Conservation (phyloP, 2,888 invertebrate species). For the Nemurella pictetii region DNA sequence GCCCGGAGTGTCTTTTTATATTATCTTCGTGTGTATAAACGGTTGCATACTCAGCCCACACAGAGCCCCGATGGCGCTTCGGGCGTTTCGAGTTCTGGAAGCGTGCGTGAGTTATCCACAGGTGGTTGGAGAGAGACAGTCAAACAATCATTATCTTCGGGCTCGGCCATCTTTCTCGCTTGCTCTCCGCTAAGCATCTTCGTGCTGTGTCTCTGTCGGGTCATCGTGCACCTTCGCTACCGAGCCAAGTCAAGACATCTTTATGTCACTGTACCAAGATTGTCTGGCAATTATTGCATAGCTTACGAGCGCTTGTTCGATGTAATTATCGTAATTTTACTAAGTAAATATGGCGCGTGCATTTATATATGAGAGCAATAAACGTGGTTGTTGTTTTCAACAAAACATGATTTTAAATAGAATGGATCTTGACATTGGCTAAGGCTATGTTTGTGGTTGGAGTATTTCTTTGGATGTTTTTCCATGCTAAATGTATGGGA, state of each 20-base stretch:
- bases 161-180: not conserved
- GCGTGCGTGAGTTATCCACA: conserved; percentile 23
- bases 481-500: too few species aligned
- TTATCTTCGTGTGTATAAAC: conserved; percentile 8
- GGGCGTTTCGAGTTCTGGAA: not conserved
- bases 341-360: not conserved
- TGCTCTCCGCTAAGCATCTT: not conserved
- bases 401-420: too few species aligned
- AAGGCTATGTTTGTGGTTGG: too few species aligned
- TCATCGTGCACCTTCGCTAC: not conserved
- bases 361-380: not conserved
- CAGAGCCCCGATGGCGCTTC: not conserved
- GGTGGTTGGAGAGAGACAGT: conserved; percentile 28
- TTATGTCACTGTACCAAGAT: not conserved
- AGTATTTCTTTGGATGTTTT: too few species aligned
- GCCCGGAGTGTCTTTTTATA: not conserved
- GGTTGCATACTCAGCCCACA: conserved; percentile 17
- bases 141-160: not conserved
- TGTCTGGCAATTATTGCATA: not conserved
- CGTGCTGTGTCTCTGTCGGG: not conserved
- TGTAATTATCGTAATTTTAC: not conserved
- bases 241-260: not conserved
- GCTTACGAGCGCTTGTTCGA: not conserved
- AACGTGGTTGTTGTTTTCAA: too few species aligned
- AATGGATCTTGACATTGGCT: too few species aligned